These are phyloP conservation scores for Callionymus lyra DNA, from an alignment of 2,113 vertebrate genomes.

Conservation along the genomic window DNA sequence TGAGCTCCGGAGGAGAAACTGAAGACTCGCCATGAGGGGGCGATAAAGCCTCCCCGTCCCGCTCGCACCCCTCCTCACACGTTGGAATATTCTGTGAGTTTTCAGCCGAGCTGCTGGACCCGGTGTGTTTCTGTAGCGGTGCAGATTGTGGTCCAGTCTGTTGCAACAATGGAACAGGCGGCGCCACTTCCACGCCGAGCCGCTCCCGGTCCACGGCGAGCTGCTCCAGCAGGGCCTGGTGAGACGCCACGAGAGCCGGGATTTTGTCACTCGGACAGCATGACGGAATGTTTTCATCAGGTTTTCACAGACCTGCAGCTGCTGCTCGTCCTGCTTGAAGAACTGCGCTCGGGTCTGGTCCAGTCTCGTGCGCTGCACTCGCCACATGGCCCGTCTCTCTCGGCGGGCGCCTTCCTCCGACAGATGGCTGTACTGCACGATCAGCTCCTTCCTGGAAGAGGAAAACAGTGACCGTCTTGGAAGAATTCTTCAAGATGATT, in stretches of 20 bases:
- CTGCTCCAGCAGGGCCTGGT: constrained; percentile 68
- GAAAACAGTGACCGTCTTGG: neutral
- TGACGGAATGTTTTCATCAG: constrained; percentile 1
- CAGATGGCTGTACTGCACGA: constrained; percentile 82
- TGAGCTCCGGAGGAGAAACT: neutral
- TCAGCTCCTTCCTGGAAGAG: constrained; percentile 79
- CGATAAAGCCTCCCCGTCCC: neutral
- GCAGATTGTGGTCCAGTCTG: constrained; percentile 12
- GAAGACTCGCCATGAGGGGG: constrained; percentile 2
- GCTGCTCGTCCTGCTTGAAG: constrained; percentile 66
- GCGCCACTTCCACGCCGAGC: constrained; percentile 14
- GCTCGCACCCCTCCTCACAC: neutral
- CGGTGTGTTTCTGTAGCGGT: constrained; percentile 28
- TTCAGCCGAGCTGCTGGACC: neutral
- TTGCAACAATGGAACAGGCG: neutral
- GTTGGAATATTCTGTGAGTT: constrained; percentile 7
- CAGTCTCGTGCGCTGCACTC: constrained; percentile 76
- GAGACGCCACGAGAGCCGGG: constrained; percentile 4
- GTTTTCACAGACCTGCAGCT: constrained; percentile 61
- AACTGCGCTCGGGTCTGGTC: constrained; percentile 71
- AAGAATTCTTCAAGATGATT: too few species aligned
- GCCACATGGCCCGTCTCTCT: constrained; percentile 84
- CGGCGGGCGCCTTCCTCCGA: constrained; percentile 83
- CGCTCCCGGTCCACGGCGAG: constrained; percentile 52
- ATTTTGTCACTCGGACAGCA: neutral